Evolutionary conservation across 2,113 vertebrate species (phyloP).

Genomic region (Tringa solitaria): DNA sequence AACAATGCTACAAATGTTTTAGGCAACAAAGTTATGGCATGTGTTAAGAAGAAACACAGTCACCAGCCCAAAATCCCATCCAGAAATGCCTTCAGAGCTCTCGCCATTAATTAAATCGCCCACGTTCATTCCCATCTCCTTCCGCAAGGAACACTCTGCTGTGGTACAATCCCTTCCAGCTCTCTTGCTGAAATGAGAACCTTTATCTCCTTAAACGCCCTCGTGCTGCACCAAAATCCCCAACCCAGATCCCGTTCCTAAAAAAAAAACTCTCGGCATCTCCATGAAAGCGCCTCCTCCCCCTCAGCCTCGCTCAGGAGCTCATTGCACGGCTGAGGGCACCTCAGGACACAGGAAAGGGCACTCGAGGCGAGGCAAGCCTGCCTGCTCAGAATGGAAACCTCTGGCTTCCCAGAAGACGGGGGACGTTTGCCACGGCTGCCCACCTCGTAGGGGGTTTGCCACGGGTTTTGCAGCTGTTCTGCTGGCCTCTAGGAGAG

Average conservation of each 20-base stretch:
- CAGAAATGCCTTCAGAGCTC: neutral
- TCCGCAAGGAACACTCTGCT: neutral
- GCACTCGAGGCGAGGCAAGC: neutral
- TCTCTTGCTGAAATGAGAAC: neutral
- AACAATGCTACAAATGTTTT: neutral
- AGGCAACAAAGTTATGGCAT: neutral
- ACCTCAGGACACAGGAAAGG: neutral
- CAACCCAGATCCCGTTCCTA: neutral
- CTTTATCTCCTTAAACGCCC: neutral
- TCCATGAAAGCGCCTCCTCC: neutral
- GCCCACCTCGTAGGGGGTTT: neutral
- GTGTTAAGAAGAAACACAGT: neutral
- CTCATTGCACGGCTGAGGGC: neutral
- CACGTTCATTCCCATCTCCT: neutral
- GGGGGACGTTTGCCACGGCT: accelerated
- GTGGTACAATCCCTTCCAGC: neutral
- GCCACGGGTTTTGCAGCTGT: neutral
- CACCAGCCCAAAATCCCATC: neutral
- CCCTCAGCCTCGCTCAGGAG: neutral
- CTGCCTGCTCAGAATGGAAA: neutral
- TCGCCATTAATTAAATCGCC: neutral
- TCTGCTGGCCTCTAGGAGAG: neutral
- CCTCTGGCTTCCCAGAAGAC: neutral
- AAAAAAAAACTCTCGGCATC: neutral
- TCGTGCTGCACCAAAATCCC: neutral